These are phyloP conservation scores for Scaptomyza flava DNA, from an alignment of 2,888 invertebrate genomes.

Conservation along the genomic window DNA sequence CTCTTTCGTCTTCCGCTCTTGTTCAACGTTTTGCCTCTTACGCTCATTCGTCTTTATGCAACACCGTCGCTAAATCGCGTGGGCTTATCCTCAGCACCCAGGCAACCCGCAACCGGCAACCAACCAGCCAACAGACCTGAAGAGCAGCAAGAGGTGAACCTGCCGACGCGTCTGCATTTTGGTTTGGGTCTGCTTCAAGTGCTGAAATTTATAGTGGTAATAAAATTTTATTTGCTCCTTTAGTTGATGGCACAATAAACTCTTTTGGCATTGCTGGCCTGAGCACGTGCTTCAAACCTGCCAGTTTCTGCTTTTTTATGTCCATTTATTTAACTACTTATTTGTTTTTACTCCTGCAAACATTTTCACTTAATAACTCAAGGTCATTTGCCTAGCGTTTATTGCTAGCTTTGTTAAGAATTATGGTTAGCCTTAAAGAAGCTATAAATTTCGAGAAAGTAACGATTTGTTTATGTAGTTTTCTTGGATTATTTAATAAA, in stretches of 20 bases:
- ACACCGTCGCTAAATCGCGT: slow-evolving; percentile 72
- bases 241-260: slow-evolving; percentile 79
- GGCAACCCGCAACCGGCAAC: slow-evolving; percentile 19
- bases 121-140: slow-evolving; percentile 21
- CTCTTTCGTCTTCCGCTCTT: slow-evolving; percentile 27
- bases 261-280: slow-evolving; percentile 63
- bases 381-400: slow-evolving; percentile 57
- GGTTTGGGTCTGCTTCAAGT: slow-evolving; percentile 58
- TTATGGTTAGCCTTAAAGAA: slow-evolving; percentile 22
- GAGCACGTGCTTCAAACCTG: slow-evolving; percentile 69
- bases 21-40: slow-evolving; percentile 40
- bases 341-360: slow-evolving; percentile 23
- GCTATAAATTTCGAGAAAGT: slow-evolving; percentile 11
- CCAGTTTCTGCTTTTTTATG: slow-evolving; percentile 40
- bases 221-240: slow-evolving; percentile 81
- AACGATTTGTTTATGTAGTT: neutral
- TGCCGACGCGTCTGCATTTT: slow-evolving; percentile 58
- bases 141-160: slow-evolving; percentile 50
- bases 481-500: neutral
- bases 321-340: slow-evolving; percentile 37
- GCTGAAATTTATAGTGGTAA: slow-evolving; percentile 80
- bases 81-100: slow-evolving; percentile 69
- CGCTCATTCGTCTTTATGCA: slow-evolving; percentile 61
- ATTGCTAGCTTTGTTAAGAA: slow-evolving; percentile 23
- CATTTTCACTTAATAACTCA: slow-evolving; percentile 46